Conservation (phyloP, 2,888 invertebrate species). For the Blomia tropicalis region DNA sequence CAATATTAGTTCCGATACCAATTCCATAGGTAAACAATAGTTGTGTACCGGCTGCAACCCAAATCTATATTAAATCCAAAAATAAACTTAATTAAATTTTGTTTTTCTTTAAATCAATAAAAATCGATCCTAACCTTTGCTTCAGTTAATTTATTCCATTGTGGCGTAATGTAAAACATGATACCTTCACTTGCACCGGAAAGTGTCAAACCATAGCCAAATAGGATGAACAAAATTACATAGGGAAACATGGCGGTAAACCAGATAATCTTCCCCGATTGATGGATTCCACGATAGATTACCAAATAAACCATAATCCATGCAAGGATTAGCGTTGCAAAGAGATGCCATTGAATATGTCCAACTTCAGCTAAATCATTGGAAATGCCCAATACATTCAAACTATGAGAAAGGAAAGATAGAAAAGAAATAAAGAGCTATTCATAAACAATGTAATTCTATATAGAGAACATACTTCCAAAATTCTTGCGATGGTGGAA, state of each 20-base stretch:
- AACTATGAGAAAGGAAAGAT: slow-evolving; percentile 43
- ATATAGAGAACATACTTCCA: slow-evolving; percentile 31
- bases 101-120: background rate
- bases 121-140: slow-evolving; percentile 27
- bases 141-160: slow-evolving; percentile 61
- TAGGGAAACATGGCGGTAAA: slow-evolving; percentile 85
- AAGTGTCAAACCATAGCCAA: slow-evolving; percentile 70
- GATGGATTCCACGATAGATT: slow-evolving; percentile 86
- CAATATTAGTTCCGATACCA: slow-evolving; percentile 63
- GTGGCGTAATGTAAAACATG: slow-evolving; percentile 68
- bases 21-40: slow-evolving; percentile 31
- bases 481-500: slow-evolving; percentile 33
- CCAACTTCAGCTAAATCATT: slow-evolving; percentile 66
- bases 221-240: slow-evolving; percentile 63
- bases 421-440: slow-evolving; percentile 15
- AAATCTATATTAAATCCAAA: slow-evolving; percentile 27
- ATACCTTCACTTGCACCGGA: slow-evolving; percentile 73
- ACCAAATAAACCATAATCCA: slow-evolving; percentile 91
- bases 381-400: slow-evolving; percentile 67
- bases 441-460: background rate
- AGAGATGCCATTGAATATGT: slow-evolving; percentile 66
- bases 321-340: slow-evolving; percentile 70
- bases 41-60: slow-evolving; percentile 31
- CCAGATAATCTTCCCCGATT: slow-evolving; percentile 52
- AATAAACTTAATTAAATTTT: slow-evolving; percentile 18